Evolutionary conservation across 2,113 vertebrate genomes (phyloP).

Genomic region (Limnothrissa miodon): DNA sequence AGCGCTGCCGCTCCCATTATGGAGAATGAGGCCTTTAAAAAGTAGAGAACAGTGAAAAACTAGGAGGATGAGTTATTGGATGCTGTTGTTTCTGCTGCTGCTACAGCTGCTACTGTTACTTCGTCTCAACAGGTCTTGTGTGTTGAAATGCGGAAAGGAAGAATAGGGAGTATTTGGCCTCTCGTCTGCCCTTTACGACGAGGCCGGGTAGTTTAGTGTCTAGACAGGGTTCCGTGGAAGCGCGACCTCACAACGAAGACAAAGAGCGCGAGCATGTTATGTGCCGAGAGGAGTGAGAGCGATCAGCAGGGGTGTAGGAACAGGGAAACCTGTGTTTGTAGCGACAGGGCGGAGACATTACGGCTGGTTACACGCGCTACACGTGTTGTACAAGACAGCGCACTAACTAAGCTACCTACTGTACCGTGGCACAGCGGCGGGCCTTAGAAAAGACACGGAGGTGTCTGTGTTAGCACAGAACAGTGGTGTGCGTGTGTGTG

Average conservation of each 20-base stretch:
- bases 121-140: neutral
- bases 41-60: neutral
- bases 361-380: neutral
- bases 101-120: neutral
- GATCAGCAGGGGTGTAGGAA: neutral
- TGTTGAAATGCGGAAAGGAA: neutral
- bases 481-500: neutral
- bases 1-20: neutral
- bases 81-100: neutral
- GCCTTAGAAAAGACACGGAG: neutral
- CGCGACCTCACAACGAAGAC: neutral
- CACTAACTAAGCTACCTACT: too few relatives aligned
- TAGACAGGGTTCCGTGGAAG: neutral
- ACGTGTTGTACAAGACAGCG: too few relatives aligned
- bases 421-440: neutral
- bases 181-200: neutral
- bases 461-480: neutral
- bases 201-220: neutral
- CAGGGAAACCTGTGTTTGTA: neutral
- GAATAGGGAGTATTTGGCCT: neutral
- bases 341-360: neutral
- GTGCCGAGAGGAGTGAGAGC: neutral
- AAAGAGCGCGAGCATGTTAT: neutral
- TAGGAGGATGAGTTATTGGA: neutral
- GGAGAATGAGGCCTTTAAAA: slow-evolving; percentile 11